A percentile compares a stretch with the other conserved stretches of the same genome.
These are phyloP conservation scores for Myrmecophaga tridactyla DNA, from an alignment of 2,113 vertebrate species.

Conservation along the genomic window DNA sequence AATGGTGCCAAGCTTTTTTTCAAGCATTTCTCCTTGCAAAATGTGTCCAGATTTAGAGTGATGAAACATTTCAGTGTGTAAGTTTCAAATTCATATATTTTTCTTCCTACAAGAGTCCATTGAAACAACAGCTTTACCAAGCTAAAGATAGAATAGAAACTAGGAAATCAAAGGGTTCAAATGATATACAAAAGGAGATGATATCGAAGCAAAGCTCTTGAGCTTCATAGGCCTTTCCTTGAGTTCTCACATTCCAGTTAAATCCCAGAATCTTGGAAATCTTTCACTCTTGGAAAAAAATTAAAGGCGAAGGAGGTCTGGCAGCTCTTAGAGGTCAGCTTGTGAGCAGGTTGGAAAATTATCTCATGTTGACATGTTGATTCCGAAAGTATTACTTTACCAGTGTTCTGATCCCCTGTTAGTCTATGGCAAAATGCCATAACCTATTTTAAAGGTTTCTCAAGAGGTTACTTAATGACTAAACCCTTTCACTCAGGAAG, in stretches of 20 bases:
- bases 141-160: too few relatives aligned
- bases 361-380: neutral
- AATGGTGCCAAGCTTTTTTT: neutral
- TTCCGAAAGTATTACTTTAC: neutral
- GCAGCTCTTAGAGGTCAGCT: neutral
- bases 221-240: neutral
- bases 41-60: neutral
- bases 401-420: neutral
- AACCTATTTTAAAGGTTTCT: slow-evolving; percentile 18
- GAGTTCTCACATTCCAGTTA: neutral
- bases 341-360: neutral
- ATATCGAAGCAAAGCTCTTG: neutral
- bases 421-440: neutral
- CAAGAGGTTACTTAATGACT: neutral
- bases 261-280: neutral
- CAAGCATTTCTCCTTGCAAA: neutral
- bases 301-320: neutral
- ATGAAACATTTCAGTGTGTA: neutral
- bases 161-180: neutral
- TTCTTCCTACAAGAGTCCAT: neutral
- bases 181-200: neutral
- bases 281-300: neutral
- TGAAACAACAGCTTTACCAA: too few relatives aligned
- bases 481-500: slow-evolving; percentile 1
- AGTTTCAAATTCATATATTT: neutral